A percentile compares a stretch with the other conserved stretches of the same genome.
Evolutionary conservation across 1,140 invertebrate genomes (phyloP).

Genomic region (Octopus bimaculoides): DNA sequence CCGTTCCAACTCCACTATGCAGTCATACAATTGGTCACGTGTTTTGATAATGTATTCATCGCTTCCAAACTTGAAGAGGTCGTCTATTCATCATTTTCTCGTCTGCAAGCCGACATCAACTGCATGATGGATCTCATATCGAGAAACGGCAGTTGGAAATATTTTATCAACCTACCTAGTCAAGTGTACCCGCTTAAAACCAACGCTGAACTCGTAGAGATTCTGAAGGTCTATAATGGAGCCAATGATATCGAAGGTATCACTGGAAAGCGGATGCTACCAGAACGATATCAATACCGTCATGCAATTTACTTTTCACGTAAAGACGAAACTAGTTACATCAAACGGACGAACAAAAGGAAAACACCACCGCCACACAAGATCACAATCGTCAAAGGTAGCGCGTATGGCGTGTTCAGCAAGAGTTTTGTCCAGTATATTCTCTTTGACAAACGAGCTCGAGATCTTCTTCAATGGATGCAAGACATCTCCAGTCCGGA

Average conservation of each 20-base stretch:
- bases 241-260: slow-evolving; percentile 40
- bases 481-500: slow-evolving; percentile 45
- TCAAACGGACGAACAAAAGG: slow-evolving; percentile 25
- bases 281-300: slow-evolving; percentile 18
- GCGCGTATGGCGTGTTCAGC: slow-evolving; percentile 47
- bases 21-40: slow-evolving; percentile 31
- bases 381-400: slow-evolving; percentile 46
- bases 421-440: slow-evolving; percentile 44
- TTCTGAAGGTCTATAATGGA: slow-evolving; percentile 41
- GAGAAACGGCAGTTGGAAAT: slow-evolving; percentile 32
- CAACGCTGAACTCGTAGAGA: slow-evolving; percentile 47
- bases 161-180: slow-evolving; percentile 46
- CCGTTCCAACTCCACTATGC: slow-evolving; percentile 23
- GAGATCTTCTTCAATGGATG: slow-evolving; percentile 41
- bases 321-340: background rate
- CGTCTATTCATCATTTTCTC: slow-evolving; percentile 32
- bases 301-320: slow-evolving; percentile 14
- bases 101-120: slow-evolving; percentile 44
- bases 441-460: slow-evolving; percentile 29
- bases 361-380: slow-evolving; percentile 35
- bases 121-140: slow-evolving; percentile 40
- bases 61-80: slow-evolving; percentile 33
- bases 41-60: slow-evolving; percentile 49
- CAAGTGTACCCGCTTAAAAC: slow-evolving; percentile 47
- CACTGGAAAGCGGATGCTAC: slow-evolving; percentile 16